Conservation (phyloP, 37 sponge, comb jelly and placozoan genomes). For the Geodia barretti region DNA sequence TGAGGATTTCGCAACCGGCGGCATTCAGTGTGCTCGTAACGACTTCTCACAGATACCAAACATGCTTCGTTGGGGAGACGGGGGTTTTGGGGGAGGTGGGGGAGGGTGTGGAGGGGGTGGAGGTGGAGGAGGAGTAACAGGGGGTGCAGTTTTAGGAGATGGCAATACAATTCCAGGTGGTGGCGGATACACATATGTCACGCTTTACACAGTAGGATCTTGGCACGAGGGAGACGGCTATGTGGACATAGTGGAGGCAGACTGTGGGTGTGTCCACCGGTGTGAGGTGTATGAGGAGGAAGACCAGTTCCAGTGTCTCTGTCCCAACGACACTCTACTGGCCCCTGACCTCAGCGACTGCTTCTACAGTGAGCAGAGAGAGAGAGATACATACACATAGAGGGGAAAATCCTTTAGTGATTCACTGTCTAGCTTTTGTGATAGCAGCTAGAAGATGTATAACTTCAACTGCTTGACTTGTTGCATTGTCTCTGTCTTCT, state of each 20-base stretch:
- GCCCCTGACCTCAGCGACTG: conserved; percentile 43
- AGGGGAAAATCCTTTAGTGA: too few relatives aligned
- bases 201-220: not conserved
- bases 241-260: conserved; percentile 35
- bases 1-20: conserved; percentile 43
- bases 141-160: conserved; percentile 16
- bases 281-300: conserved; percentile 28
- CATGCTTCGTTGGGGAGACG: not conserved
- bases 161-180: conserved; percentile 13
- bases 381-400: not conserved
- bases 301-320: conserved; percentile 41
- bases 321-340: conserved; percentile 17
- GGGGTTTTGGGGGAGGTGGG: conserved; percentile 64
- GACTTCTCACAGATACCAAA: not conserved
- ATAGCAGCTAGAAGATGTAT: too few relatives aligned
- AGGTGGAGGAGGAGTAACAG: conserved; percentile 50
- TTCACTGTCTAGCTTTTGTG: too few relatives aligned
- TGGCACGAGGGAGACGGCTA: conserved; percentile 45
- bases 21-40: conserved; percentile 16
- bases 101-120: conserved; percentile 50
- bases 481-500: too few relatives aligned
- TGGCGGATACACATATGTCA: conserved; percentile 9
- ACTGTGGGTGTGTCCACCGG: conserved; percentile 52
- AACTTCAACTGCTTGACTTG: too few relatives aligned
- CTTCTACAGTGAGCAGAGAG: conserved; percentile 23